phyloP scores from a whole-genome alignment of 1,140 invertebrate genomes.

The Neodiprion pinetum region DNA sequence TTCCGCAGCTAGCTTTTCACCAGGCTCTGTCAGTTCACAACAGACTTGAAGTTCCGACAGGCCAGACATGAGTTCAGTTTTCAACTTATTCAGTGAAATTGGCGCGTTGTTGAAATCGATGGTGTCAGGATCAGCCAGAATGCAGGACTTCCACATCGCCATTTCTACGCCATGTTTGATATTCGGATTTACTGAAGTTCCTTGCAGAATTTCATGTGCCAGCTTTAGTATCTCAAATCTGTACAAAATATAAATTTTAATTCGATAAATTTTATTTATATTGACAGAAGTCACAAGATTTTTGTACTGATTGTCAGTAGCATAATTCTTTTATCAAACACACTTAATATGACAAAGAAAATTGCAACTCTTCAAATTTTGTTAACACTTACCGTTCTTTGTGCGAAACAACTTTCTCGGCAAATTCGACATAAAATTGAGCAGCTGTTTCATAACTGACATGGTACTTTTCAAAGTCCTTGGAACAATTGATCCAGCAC shows the following conservation, averaged over 20 bases:
- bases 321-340: neutral
- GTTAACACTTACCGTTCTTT: conserved; percentile 42
- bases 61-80: conserved; percentile 50
- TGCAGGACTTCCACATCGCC: conserved; percentile 57
- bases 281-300: conserved; percentile 3
- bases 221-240: conserved; percentile 52
- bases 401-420: conserved; percentile 55
- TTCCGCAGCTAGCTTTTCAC: conserved; percentile 42
- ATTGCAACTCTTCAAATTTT: neutral
- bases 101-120: conserved; percentile 40
- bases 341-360: neutral
- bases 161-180: conserved; percentile 49
- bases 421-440: conserved; percentile 64
- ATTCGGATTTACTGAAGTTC: conserved; percentile 43
- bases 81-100: conserved; percentile 45
- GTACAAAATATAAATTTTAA: neutral
- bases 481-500: conserved; percentile 67
- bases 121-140: conserved; percentile 49
- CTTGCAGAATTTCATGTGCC: conserved; percentile 46
- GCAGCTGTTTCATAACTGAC: conserved; percentile 62
- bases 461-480: conserved; percentile 63
- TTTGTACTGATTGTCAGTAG: conserved; percentile 14
- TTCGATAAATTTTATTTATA: neutral
- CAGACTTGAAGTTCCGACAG: conserved; percentile 39
- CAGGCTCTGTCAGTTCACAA: conserved; percentile 38